Evolutionary conservation across 2,888 invertebrate species (phyloP).

Genomic region (Epirrhoe tristata): DNA sequence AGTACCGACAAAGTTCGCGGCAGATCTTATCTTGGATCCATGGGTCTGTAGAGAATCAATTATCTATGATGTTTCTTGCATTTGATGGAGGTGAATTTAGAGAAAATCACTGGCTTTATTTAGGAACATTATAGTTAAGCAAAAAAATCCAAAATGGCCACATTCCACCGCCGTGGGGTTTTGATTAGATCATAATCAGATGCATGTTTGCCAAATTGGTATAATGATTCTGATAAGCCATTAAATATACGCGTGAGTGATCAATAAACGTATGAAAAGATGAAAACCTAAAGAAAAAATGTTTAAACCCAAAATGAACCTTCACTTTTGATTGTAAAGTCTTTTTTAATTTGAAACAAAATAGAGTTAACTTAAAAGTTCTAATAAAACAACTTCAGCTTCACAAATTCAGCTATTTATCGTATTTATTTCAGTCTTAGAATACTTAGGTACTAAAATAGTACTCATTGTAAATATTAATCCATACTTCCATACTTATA

Average conservation of each 20-base stretch:
- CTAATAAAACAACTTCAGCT: no score
- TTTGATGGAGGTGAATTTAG: constrained; percentile 34
- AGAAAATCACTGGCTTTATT: constrained; percentile 19
- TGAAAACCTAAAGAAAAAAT: no score
- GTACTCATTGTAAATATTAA: no score
- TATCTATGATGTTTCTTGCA: constrained; percentile 47
- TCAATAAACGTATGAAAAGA: neutral
- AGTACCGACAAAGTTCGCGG: constrained; percentile 75
- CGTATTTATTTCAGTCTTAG: no score
- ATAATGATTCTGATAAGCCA: constrained; percentile 3
- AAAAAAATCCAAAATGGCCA: constrained; percentile 13
- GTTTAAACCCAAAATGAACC: no score
- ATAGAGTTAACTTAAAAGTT: no score
- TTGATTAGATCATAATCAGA: constrained; percentile 21
- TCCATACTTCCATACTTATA: no score
- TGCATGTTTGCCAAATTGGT: constrained; percentile 19
- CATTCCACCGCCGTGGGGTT: constrained; percentile 11
- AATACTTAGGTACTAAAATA: no score
- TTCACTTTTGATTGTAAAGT: no score
- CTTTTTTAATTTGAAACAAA: no score
- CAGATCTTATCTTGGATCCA: constrained; percentile 66
- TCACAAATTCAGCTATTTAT: no score
- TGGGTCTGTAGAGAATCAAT: constrained; percentile 65
- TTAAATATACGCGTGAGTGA: neutral
- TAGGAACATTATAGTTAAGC: constrained; percentile 8